Evolutionary conservation across 2,113 vertebrate genomes (phyloP), one percentile per base, ranked within the genome.

Genomic region (Cryptotis parvus): DNA sequence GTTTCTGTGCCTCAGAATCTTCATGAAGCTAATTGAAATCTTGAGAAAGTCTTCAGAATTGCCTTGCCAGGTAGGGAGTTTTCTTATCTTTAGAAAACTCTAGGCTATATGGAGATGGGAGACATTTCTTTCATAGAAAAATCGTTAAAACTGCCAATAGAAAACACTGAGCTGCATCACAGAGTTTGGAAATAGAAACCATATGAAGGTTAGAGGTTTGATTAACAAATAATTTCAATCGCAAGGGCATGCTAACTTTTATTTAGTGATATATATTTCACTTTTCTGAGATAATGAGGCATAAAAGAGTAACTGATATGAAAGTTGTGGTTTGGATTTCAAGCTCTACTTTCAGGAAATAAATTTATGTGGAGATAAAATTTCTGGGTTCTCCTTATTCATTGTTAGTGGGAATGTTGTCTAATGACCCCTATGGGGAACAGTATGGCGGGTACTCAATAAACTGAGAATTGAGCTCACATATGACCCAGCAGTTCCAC

Each of bases 171-270:
- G 29, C 69, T 6, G n/a, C 43, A 85, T 43, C 22, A 12, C 22
- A 29, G 68, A 69, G 29, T 91, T 66, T 83, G 33, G 74, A 87
- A 78, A 35, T n/a, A 84, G 79, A 90, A 79, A 80, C 55, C 68
- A 84, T 49, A 61, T 85, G 29, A 74, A 61, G 63, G 84, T 90
- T 91, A 63, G 15, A 80, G 33, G 52, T 78, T 81, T 87, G 61
- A 76, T 26, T 63, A 87, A n/a, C 61, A 74, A 78, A 45, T 1
- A 1, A 37, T 92, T 33, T 93, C 20, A 1, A 58, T 3, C 65
- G 39, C 26, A 91, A 89, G 39, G 31, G 41, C 35, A 77, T 10
- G 65, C 6, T 27, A 55, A 74, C 37, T 90, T 70, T 72, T 81
- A 35, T 65, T 88, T 84, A 73, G 29, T 69, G 74, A 72, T 29